Evolutionary conservation across 2,888 invertebrate genomes (phyloP), one percentile per base, ranked within the genome.

Genomic region (Serripes groenlandicus): DNA sequence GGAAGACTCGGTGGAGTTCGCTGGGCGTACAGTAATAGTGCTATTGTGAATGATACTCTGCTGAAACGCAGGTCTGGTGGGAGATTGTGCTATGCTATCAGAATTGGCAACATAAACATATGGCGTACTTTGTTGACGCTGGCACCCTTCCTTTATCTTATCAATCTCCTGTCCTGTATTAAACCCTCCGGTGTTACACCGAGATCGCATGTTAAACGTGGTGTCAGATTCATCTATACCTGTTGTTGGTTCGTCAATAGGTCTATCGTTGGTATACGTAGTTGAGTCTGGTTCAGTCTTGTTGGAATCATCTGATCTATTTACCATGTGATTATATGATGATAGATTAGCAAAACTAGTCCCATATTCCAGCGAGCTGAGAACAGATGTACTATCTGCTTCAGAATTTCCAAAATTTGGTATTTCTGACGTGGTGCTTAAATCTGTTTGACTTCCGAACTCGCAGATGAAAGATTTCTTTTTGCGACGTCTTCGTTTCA

Each of bases 351-450:
- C 66, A 26, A 21, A 66, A 21, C 35, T 42, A 28, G 66, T 42
- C 15, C 42, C 66, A 66, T 26, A 42, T 3, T 66, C 42, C 26
- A 37, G 15, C 15, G 66, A 66, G 21, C 66, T 66, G 5, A 42
- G 3, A 9, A 26, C 66, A 28, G 66, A 66, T 18, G 42, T 42
- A 1, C 66, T 66, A 26, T 66, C 66, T 9, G 37, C 35, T 23
- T 66, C 66, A 66, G 66, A 66, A 1, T 23, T 9, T 26, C 18
- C 15, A 21, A 66, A 30, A 5, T 7, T 23, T 42, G 49, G 42
- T 2, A 66, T 21, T 18, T 66, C 66, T 9, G 66, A 66, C 28
- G 66, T 66, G 0, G 66, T 42, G 37, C 66, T 66, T 18, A 66
- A 23, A n/a, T 66, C 66, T 2, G 66, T 66, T 42, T 66, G 66